Evolutionary conservation across 2,888 invertebrate species (phyloP).

Genomic region (Amblyjoppa fuscipennis): DNA sequence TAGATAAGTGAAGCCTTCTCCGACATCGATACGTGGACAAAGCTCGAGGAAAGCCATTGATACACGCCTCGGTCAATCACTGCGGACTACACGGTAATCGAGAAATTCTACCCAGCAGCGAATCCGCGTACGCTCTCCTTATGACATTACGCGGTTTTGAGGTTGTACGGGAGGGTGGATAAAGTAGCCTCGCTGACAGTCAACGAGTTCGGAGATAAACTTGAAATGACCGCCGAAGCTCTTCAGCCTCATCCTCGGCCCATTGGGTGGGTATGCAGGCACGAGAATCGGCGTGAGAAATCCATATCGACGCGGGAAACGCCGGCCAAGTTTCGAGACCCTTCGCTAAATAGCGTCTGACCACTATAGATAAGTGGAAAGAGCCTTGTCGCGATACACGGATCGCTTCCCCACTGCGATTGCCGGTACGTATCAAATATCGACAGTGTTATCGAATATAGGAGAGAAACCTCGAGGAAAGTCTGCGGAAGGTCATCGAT

Average conservation of each 20-base stretch:
- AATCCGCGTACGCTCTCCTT: too few species aligned
- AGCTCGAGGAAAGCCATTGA: too few species aligned
- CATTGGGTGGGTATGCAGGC: slow-evolving; percentile 4
- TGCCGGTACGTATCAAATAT: neutral
- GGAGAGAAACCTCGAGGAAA: slow-evolving; percentile 7
- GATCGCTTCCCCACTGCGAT: neutral
- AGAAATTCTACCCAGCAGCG: too few species aligned
- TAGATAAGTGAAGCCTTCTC: too few species aligned
- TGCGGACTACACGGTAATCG: too few species aligned
- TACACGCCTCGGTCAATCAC: too few species aligned
- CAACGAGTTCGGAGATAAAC: slow-evolving; percentile 32
- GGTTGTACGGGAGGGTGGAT: too few species aligned
- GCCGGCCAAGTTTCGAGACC: slow-evolving; percentile 21
- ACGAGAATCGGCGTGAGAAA: neutral
- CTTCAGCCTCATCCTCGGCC: slow-evolving; percentile 24
- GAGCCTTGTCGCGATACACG: slow-evolving; percentile 17
- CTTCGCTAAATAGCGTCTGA: slow-evolving; percentile 52
- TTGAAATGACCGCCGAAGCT: slow-evolving; percentile 60
- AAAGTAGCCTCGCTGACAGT: too few species aligned
- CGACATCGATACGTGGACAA: too few species aligned
- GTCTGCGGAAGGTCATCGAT: slow-evolving; percentile 51
- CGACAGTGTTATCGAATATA: neutral
- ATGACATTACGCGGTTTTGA: too few species aligned
- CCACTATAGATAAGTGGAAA: neutral
- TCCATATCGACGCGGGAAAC: slow-evolving; percentile 12